phyloP scores from a whole-genome alignment of 2,113 vertebrate genomes.

The Steatornis caripensis region DNA sequence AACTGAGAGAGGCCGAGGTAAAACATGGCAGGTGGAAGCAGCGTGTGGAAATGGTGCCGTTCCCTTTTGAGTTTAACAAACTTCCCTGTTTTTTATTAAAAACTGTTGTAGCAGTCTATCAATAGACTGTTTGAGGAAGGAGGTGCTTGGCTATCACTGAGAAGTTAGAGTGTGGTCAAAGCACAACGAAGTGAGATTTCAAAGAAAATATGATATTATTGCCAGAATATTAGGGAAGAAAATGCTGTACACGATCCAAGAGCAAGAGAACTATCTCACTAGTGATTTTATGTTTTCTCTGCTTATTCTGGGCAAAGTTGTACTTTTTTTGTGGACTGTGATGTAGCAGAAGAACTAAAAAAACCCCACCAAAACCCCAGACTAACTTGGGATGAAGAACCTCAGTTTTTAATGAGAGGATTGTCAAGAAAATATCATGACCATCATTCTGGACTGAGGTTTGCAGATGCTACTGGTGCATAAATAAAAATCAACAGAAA shows the following conservation, averaged over 20 bases:
- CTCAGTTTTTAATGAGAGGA: not conserved
- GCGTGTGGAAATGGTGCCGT: not conserved
- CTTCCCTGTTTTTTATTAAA: not conserved
- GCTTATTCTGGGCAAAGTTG: not conserved
- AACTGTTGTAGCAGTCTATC: not conserved
- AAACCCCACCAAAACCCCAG: not conserved
- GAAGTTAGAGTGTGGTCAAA: not conserved
- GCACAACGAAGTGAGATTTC: not conserved
- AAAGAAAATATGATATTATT: not conserved
- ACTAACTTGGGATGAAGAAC: not conserved
- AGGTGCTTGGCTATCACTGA: not conserved
- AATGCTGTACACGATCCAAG: not conserved
- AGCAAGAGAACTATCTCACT: not conserved
- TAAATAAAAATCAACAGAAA: not conserved
- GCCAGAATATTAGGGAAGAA: not conserved
- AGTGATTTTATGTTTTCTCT: not conserved
- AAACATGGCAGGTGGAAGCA: not conserved
- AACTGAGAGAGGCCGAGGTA: slow-evolving; percentile 47
- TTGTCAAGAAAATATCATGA: not conserved
- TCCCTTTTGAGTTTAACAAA: not conserved
- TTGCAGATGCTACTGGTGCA: not conserved
- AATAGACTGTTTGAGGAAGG: not conserved
- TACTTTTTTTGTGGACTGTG: not conserved
- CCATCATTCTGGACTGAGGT: not conserved
- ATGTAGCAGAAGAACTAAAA: not conserved